Base-by-base conservation (phyloP, 2,797 vertebrate species). In the Pipistrellus pygmaeus region DNA sequence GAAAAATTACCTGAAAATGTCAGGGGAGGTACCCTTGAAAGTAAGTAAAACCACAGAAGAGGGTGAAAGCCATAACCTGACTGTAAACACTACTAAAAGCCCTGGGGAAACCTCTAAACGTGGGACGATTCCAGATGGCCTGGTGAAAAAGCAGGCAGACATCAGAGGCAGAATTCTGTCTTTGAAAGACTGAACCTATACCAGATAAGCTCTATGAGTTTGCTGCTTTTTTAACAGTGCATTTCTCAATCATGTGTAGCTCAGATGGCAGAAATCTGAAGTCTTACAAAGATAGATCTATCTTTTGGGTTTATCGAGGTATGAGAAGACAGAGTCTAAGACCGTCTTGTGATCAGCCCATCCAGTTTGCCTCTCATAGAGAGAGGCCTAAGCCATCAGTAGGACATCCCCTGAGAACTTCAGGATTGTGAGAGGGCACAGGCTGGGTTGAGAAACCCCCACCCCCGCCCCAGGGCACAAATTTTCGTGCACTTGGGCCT, bases 1-100 rank as follows among this genome's bases (percentile, higher is more conserved):
- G 44, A 85, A 83, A 80, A 88, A 82, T 68, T 87, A 69, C 62
- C 27, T 73, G 38, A 27, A 94, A 80, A 84, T 71, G 72, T 87
- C 80, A 41, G 41, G 35, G 84, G 46, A 23, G 48, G 38, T 30
- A 13, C 11, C 44, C n/a, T 87, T 90, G n/a, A 66, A 86, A 93
- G 53, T 83, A 62, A 93, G 76, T 6, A 89, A 35, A 92, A 71
- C 25, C 46, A 85, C 38, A 55, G 48, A 72, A 46, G 66, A 55
- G 18, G 55, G 38, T 57, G 8, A 92, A 53, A 68, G 48, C 14
- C 3, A 25, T 68, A 82, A 78, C 23, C 60, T 51, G 46, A 41
- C 32, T n/a, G 8, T 92, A 71, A 91, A 76, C 20, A 72, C 23
- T 38, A 23, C 53, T 72, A 55, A 71, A 91, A 48, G 85, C 21